Evolutionary conservation across 1,140 invertebrate species (phyloP).

Genomic region (Meloidogyne exigua): DNA sequence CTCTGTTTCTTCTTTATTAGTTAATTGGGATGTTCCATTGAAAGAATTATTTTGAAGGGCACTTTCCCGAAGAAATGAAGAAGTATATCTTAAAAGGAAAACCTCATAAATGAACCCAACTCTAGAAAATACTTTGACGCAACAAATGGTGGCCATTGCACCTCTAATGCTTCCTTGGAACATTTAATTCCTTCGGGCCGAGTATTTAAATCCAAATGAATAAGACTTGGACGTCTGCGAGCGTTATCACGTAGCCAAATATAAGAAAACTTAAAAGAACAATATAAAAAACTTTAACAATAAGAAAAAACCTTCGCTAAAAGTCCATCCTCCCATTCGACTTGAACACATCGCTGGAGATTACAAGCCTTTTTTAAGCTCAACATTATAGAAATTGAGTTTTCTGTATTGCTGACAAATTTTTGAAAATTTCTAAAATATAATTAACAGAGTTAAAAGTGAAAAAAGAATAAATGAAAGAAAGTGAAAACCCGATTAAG

Average conservation of each 20-base stretch:
- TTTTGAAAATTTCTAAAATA: no score
- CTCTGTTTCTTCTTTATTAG: neutral
- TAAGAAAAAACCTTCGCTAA: constrained; percentile 14
- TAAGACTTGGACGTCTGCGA: constrained; percentile 29
- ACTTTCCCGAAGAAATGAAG: constrained; percentile 40
- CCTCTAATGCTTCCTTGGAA: constrained; percentile 28
- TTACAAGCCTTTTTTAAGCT: constrained; percentile 32
- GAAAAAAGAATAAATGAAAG: no score
- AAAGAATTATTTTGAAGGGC: constrained; percentile 15
- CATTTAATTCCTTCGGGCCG: constrained; percentile 34
- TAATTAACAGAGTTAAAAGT: no score
- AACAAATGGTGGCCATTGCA: constrained; percentile 38
- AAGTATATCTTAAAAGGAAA: constrained; percentile 33
- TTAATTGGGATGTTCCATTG: neutral
- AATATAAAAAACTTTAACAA: neutral
- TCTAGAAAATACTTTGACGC: constrained; percentile 21
- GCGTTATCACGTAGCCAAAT: constrained; percentile 42
- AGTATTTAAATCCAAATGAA: constrained; percentile 42
- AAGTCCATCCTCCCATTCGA: constrained; percentile 46
- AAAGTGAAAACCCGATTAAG: no score
- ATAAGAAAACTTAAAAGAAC: constrained; percentile 31
- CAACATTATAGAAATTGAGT: constrained; percentile 26
- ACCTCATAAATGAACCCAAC: neutral
- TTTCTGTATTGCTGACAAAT: neutral
- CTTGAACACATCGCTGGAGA: constrained; percentile 35